Percentiles rank a stretch among this genome's conserved stretches.
Evolutionary conservation across 2,888 invertebrate species (phyloP).

Genomic region (Falcaria lacertinaria): DNA sequence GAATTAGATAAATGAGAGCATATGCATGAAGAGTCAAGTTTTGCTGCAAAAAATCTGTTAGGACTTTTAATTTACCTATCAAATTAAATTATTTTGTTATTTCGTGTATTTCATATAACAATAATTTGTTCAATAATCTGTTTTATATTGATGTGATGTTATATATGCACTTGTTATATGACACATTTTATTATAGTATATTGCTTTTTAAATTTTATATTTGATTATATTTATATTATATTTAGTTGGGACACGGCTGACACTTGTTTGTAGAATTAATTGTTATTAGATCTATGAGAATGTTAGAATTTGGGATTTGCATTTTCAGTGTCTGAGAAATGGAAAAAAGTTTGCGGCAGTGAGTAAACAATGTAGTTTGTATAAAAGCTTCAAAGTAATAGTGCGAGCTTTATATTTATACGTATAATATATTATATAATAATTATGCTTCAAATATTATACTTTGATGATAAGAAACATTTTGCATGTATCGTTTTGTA

Average conservation of each 20-base stretch:
- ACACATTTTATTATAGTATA: not conserved
- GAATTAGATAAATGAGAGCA: too few relatives aligned
- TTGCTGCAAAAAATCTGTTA: too few relatives aligned
- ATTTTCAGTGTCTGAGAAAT: conserved; percentile 76
- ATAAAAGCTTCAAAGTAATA: conserved; percentile 41
- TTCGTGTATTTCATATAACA: too few relatives aligned
- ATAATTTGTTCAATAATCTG: too few relatives aligned
- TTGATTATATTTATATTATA: conserved; percentile 13
- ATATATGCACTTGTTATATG: not conserved
- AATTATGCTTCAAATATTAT: not conserved
- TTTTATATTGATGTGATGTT: too few relatives aligned
- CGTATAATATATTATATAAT: not conserved
- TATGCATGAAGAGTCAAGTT: too few relatives aligned
- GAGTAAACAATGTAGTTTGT: conserved; percentile 69
- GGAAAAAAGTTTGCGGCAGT: conserved; percentile 78
- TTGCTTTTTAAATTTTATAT: conserved; percentile 6
- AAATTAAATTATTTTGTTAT: too few relatives aligned
- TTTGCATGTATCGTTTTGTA: not conserved
- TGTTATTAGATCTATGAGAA: conserved; percentile 52
- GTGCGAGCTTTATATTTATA: conserved; percentile 25
- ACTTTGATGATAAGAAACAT: not conserved
- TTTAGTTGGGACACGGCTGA: conserved; percentile 13
- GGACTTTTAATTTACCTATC: too few relatives aligned
- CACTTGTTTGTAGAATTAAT: conserved; percentile 26
- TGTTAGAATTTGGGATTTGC: conserved; percentile 71